Conservation (phyloP, 1,140 invertebrate species). For the Camponotus vicinus region DNA sequence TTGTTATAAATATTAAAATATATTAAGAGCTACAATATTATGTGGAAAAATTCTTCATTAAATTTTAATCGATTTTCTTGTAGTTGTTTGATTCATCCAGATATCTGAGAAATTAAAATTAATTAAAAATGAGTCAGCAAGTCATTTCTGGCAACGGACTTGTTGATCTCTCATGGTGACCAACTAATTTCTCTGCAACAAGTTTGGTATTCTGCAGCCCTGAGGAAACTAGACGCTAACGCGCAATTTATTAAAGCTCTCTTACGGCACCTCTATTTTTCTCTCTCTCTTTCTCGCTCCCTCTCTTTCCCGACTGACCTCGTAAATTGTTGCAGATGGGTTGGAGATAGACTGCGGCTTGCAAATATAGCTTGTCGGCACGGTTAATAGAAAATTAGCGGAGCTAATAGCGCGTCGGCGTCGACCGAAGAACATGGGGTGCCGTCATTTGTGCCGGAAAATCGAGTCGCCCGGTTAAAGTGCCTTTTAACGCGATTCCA, state of each 20-base stretch:
- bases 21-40: not conserved
- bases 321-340: slow-evolving; percentile 68
- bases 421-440: slow-evolving; percentile 77
- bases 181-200: slow-evolving; percentile 29
- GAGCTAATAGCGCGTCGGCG: slow-evolving; percentile 79
- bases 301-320: slow-evolving; percentile 23
- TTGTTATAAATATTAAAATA: slow-evolving; percentile 27
- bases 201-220: slow-evolving; percentile 11
- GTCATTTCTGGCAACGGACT: not conserved
- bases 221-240: slow-evolving; percentile 34
- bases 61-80: not conserved
- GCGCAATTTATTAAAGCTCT: slow-evolving; percentile 47
- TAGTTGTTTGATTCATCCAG: not conserved
- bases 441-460: slow-evolving; percentile 81
- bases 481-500: slow-evolving; percentile 82
- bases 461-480: slow-evolving; percentile 80
- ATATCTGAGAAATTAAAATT: not conserved
- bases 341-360: slow-evolving; percentile 74
- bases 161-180: not conserved
- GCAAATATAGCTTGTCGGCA: slow-evolving; percentile 80
- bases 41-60: not conserved
- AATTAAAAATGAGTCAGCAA: not conserved
- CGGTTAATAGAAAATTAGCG: slow-evolving; percentile 84
- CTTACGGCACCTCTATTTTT: slow-evolving; percentile 6
- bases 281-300: not conserved